Percentiles rank a stretch among this genome's conserved stretches.
phyloP scores from a whole-genome alignment of 2,888 invertebrate genomes.

The Drosophila pseudotalamancana region DNA sequence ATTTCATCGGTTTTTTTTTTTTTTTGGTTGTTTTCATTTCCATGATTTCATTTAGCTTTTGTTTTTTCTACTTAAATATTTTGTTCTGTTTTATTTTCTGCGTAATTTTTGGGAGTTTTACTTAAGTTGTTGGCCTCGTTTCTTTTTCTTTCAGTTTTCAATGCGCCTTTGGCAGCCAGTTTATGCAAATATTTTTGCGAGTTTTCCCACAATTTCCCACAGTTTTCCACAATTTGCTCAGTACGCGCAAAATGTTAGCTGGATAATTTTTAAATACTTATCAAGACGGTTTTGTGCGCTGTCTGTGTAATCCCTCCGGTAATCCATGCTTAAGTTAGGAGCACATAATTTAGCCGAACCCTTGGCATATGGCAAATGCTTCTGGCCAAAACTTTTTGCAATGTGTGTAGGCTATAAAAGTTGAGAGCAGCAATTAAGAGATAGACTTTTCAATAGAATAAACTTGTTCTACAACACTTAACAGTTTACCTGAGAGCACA shows the following conservation, averaged over 20 bases:
- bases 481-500: neutral
- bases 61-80: constrained; percentile 1
- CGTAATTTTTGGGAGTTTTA: constrained; percentile 47
- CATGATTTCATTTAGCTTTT: constrained; percentile 33
- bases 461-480: neutral
- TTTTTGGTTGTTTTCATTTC: constrained; percentile 19
- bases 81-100: constrained; percentile 28
- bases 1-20: constrained; percentile 20
- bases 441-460: neutral
- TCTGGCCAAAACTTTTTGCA: constrained; percentile 12
- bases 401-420: neutral
- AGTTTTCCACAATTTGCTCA: constrained; percentile 29
- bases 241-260: constrained; percentile 20
- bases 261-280: constrained; percentile 56
- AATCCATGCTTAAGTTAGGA: constrained; percentile 46
- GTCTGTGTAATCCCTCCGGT: constrained; percentile 47
- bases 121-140: constrained; percentile 37
- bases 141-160: constrained; percentile 28
- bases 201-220: too few species aligned
- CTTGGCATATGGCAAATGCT: constrained; percentile 33
- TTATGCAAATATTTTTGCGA: constrained; percentile 61
- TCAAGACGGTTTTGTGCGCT: constrained; percentile 30
- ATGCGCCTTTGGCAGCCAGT: constrained; percentile 32
- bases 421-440: constrained; percentile 6
- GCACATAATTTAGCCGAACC: constrained; percentile 42